Conservation (phyloP, 2,888 invertebrate species). For the Brachycybe producta region DNA sequence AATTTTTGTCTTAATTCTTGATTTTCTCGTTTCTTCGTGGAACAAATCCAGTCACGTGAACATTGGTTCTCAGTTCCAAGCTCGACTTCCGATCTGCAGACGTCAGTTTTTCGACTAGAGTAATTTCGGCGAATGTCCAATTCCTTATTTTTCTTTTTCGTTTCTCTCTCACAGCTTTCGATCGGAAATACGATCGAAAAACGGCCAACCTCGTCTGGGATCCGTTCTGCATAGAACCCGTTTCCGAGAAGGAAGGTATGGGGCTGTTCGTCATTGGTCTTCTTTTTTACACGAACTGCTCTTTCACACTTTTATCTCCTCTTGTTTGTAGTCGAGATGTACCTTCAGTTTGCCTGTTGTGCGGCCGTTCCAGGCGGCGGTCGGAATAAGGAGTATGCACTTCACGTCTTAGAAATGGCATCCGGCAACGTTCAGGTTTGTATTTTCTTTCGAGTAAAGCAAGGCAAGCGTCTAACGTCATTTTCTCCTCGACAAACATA, state of each 20-base stretch:
- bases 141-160: constrained; percentile 13
- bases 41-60: constrained; percentile 55
- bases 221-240: constrained; percentile 57
- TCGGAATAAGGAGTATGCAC: constrained; percentile 81
- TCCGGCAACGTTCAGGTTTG: constrained; percentile 73
- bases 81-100: constrained; percentile 50
- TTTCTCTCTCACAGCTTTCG: constrained; percentile 28
- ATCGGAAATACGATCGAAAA: constrained; percentile 23
- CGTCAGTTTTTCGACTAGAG: too few species aligned
- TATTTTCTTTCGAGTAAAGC: constrained; percentile 11
- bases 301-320: constrained; percentile 28
- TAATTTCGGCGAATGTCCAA: too few species aligned
- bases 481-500: constrained; percentile 34
- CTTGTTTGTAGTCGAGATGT: constrained; percentile 87
- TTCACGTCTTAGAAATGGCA: constrained; percentile 74
- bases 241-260: constrained; percentile 61
- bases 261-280: constrained; percentile 13
- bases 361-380: constrained; percentile 89
- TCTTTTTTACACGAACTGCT: constrained; percentile 48
- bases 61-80: constrained; percentile 75
- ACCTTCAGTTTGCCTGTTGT: constrained; percentile 88
- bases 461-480: not conserved
- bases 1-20: not conserved
- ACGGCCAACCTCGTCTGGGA: constrained; percentile 56
- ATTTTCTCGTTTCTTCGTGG: not conserved